Evolutionary conservation across 2,797 vertebrate genomes (phyloP), one percentile per base, ranked within the genome.

Genomic region (Triplophysa bombifrons): DNA sequence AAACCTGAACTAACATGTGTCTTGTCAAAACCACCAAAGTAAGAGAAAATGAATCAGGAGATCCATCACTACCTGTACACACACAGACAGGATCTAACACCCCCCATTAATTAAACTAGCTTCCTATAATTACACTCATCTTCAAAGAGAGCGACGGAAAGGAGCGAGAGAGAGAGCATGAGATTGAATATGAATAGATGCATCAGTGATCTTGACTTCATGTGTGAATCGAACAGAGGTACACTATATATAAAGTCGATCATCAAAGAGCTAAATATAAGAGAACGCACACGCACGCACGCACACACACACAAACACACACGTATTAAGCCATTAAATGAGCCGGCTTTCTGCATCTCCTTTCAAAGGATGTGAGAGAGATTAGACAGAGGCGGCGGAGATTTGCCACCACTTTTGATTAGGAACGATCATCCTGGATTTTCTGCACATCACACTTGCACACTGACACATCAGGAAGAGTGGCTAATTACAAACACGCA

Each of bases 361-460:
- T 85, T 91, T 92, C 91, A 90, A 88, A 87, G 89, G 88, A 91
- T 92, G 91, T 91, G 86, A 87, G 75, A 80, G 87, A 79, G 88
- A 91, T 92, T 90, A 92, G 89, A 89, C 87, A 85, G 87, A 64
- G 70, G 83, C 82, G 73, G 84, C 34, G 50, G 83, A 77, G 85
- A 90, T 90, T 83, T 82, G 83, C 34, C 73, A 58, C 9, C 83
- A 80, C 84, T 80, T 86, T 87, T 92, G 90, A 93, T 94, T 93
- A 93, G 87, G 86, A 80, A 82, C 75, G 74, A 91, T 92, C 91
- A 93, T 91, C 91, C 89, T 84, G 89, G 91, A 93, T 93, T 93
- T 92, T 89, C 88, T 86, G 80, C 53, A 58, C 82, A 84, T 80
- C 84, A 75, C 51, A 67, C 82, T 51, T 65, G 41, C 70, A 84